A percentile compares a stretch with the other conserved stretches of the same genome.
phyloP scores from a whole-genome alignment of 2,888 invertebrate genomes.

The Macaria notata region DNA sequence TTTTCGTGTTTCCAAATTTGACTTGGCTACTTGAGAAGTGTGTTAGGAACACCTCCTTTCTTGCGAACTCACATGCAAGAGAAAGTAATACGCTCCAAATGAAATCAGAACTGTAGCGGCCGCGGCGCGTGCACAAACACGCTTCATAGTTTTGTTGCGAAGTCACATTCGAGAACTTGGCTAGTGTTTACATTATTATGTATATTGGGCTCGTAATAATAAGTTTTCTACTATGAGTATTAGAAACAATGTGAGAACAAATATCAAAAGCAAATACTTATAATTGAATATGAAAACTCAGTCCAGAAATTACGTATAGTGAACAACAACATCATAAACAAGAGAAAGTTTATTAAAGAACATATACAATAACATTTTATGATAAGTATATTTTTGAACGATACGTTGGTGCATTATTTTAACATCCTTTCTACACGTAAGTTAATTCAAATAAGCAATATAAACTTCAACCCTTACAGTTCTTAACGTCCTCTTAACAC shows the following conservation, averaged over 20 bases:
- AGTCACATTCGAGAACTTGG: conserved; percentile 13
- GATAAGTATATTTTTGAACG: background rate
- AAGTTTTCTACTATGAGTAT: too few species aligned
- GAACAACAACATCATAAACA: too few species aligned
- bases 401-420: background rate
- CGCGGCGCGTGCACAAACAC: conserved; percentile 17
- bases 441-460: conserved; percentile 14
- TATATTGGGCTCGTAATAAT: too few species aligned
- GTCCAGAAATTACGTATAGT: too few species aligned
- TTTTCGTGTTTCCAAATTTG: conserved; percentile 68
- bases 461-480: conserved; percentile 18
- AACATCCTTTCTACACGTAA: background rate
- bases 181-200: conserved; percentile 2
- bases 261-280: too few species aligned
- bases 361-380: too few species aligned
- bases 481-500: conserved; percentile 17
- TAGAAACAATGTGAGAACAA: too few species aligned
- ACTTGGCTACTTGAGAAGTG: conserved; percentile 59
- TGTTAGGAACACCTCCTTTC: conserved; percentile 44
- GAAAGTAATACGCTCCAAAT: conserved; percentile 28
- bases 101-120: conserved; percentile 26
- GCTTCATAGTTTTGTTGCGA: conserved; percentile 27
- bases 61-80: conserved; percentile 34
- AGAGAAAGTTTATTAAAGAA: too few species aligned
- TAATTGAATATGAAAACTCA: too few species aligned